A percentile compares a stretch with the other conserved stretches of the same genome.
Evolutionary conservation across 2,888 invertebrate species (phyloP).

Genomic region (Brenthis ino): DNA sequence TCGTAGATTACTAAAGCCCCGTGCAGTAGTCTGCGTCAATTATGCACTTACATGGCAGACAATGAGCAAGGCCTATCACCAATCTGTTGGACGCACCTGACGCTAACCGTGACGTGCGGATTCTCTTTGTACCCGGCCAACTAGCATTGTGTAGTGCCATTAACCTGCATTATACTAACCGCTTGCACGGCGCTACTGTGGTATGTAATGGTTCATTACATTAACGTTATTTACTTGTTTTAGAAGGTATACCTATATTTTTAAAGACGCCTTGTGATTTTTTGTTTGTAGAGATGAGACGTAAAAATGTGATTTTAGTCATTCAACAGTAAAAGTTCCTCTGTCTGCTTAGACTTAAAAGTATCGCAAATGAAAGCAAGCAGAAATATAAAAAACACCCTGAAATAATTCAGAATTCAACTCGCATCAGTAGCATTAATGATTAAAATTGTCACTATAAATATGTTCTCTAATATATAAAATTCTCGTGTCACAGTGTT

Average conservation of each 20-base stretch:
- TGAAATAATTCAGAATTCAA: no score
- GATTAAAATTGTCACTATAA: no score
- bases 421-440: no score
- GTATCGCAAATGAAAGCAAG: no score
- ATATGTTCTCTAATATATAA: no score
- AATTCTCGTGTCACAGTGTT: no score
- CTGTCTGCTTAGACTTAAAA: no score
- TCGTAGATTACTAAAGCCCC: constrained; percentile 29
- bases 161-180: constrained; percentile 31
- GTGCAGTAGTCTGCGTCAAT: constrained; percentile 50
- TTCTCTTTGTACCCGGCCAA: constrained; percentile 60
- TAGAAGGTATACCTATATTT: neutral
- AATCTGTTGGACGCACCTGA: constrained; percentile 64
- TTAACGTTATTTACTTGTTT: constrained; percentile 17
- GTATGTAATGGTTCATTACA: constrained; percentile 28
- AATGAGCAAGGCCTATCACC: constrained; percentile 64
- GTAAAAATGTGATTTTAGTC: no score
- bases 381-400: no score
- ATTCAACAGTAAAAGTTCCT: no score
- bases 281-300: neutral
- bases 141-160: constrained; percentile 34
- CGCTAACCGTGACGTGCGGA: constrained; percentile 57
- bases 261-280: neutral
- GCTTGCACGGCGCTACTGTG: constrained; percentile 14
- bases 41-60: constrained; percentile 60